These are phyloP conservation scores for Acanthornis magna DNA, from an alignment of 2,797 vertebrate genomes.

Conservation along the genomic window DNA sequence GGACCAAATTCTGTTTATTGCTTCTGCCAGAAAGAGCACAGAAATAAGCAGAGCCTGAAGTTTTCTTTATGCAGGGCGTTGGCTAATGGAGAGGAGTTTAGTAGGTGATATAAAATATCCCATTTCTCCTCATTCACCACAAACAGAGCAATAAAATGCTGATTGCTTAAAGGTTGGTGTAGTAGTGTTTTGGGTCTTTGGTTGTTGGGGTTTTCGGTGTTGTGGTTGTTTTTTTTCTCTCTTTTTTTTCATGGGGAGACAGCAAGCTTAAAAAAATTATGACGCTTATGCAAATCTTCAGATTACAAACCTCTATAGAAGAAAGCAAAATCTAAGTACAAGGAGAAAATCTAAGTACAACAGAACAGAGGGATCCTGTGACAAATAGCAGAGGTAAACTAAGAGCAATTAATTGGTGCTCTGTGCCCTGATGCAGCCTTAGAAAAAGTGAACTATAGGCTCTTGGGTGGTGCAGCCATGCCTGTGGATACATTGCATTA, in stretches of 20 bases:
- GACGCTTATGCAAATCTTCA: background rate
- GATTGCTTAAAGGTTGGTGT: background rate
- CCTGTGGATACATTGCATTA: background rate
- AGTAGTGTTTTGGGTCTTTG: background rate
- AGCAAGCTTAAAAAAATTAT: background rate
- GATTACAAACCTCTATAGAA: background rate
- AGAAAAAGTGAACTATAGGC: background rate
- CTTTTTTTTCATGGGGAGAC: background rate
- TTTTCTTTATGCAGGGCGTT: background rate
- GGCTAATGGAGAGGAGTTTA: background rate
- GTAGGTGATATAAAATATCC: background rate
- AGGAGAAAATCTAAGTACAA: background rate
- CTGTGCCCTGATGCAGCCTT: background rate
- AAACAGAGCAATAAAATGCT: background rate
- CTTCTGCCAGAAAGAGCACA: background rate
- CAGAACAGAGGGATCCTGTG: background rate
- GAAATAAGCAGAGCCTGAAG: background rate
- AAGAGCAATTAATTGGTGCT: background rate
- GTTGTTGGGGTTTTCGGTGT: fast-evolving
- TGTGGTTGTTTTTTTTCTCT: fast-evolving
- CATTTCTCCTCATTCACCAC: background rate
- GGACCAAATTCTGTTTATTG: background rate
- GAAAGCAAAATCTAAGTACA: background rate
- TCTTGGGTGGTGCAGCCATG: background rate
- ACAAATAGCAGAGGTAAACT: background rate